These are phyloP conservation scores for Lagopus leucura DNA, from an alignment of 2,113 vertebrate species.

Conservation along the genomic window DNA sequence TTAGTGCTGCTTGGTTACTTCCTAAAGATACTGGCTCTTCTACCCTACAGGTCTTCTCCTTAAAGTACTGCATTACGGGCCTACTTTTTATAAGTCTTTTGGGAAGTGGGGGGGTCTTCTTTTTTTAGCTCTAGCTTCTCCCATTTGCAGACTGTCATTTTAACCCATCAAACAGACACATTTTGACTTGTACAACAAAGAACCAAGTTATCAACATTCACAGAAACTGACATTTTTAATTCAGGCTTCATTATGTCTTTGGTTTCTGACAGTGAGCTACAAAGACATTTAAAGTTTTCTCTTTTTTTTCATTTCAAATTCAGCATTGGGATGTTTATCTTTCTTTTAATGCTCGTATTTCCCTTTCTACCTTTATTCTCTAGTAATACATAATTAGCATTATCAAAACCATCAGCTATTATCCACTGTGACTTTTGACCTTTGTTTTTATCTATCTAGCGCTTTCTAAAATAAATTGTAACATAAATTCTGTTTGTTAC, in stretches of 20 bases:
- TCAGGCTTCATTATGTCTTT: slow-evolving; percentile 84
- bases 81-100: slow-evolving; percentile 80
- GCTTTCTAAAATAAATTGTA: slow-evolving; percentile 60
- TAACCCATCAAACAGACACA: slow-evolving; percentile 95
- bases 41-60: slow-evolving; percentile 84
- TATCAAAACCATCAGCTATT: slow-evolving; percentile 85
- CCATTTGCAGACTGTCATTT: slow-evolving; percentile 87
- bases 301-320: slow-evolving; percentile 73
- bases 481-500: slow-evolving; percentile 51
- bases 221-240: slow-evolving; percentile 92
- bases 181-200: slow-evolving; percentile 89
- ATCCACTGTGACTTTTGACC: slow-evolving; percentile 80
- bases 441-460: slow-evolving; percentile 66
- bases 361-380: slow-evolving; percentile 85
- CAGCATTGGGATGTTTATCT: slow-evolving; percentile 82
- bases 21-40: slow-evolving; percentile 91
- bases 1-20: slow-evolving; percentile 96
- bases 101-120: slow-evolving; percentile 57
- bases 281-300: slow-evolving; percentile 81
- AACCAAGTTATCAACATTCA: slow-evolving; percentile 86
- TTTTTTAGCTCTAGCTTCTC: slow-evolving; percentile 82
- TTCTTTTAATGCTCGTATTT: slow-evolving; percentile 83
- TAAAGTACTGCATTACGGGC: slow-evolving; percentile 82
- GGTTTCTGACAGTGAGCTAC: slow-evolving; percentile 81
- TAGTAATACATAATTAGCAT: slow-evolving; percentile 83